These are phyloP conservation scores for Formicarius rufipectus DNA, from an alignment of 2,113 vertebrate species.

Conservation along the genomic window DNA sequence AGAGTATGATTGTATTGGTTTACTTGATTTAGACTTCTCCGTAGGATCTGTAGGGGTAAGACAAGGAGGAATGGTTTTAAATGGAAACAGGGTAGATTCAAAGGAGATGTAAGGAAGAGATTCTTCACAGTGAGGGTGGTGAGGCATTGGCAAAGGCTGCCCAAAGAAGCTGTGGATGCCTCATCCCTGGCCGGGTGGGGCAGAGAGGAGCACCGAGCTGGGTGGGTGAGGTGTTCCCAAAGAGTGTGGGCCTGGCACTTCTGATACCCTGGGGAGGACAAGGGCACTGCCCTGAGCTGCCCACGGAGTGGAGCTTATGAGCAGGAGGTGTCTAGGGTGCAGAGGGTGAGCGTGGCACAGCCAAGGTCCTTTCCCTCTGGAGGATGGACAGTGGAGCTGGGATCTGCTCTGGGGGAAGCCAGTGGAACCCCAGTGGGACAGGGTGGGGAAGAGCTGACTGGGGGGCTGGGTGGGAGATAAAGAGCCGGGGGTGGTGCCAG, in stretches of 20 bases:
- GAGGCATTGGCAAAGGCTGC: neutral
- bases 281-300: neutral
- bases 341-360: neutral
- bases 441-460: neutral
- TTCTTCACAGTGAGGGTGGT: neutral
- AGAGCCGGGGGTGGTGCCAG: accelerated
- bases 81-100: neutral
- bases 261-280: neutral
- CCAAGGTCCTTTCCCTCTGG: neutral
- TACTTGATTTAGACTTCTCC: neutral
- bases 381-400: neutral
- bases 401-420: neutral
- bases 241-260: accelerated
- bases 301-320: accelerated
- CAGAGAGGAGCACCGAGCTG: neutral
- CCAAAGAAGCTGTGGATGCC: neutral
- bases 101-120: neutral
- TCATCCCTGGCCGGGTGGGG: neutral
- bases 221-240: accelerated
- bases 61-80: neutral
- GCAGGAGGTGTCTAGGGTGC: neutral
- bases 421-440: neutral
- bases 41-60: neutral
- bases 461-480: neutral
- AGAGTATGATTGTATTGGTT: neutral